Base-by-base conservation (phyloP, 2,888 invertebrate genomes). In the Mythimna albipuncta region DNA sequence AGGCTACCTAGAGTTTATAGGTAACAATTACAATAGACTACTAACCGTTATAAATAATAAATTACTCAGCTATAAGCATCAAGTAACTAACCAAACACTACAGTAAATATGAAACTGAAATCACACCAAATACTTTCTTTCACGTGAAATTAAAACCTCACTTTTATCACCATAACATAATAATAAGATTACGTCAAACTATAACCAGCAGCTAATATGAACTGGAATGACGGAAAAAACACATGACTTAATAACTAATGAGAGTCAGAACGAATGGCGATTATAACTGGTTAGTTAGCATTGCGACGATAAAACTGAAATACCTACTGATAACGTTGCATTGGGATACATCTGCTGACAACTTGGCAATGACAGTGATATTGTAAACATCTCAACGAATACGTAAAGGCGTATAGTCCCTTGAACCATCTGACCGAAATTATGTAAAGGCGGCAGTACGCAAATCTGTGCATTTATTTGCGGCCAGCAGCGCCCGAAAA, bases 311-410 rank as follows among this genome's bases (percentile, higher is more conserved):
- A 81, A 82, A 26, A 32, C 11, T 44, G 7, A 16, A 47, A 19
- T 47, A 2, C n/a, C n/a, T n/a, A n/a, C 47, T 67, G 82, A 81
- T 82, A 81, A 82, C 13, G n/a, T 9, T 77, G 82, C 82, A 80
- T 26, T 64, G 35, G 13, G 19, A 41, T 35, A 41, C 52, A 58
- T 54, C 52, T 75, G 19, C 10, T 44, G 41, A 35, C 55, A 63
- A 52, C 35, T 13, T 59, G 47, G 50, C 65, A 65, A 55, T 81
- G 72, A 47, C 69, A 77, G 13, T 66, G 69, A 72, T 55, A 63
- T 38, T 68, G 71, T 63, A 58, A 76, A 64, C 35, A 76, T 71
- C 61, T 77, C 9, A 11, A 21, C 10, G 38, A 78, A 54, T 58
- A 41, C 2, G 4, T 19, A 35, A 52, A 32, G n/a, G n/a, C n/a